Evolutionary conservation across 2,797 vertebrate genomes (phyloP).

Genomic region (Babyrousa celebensis): DNA sequence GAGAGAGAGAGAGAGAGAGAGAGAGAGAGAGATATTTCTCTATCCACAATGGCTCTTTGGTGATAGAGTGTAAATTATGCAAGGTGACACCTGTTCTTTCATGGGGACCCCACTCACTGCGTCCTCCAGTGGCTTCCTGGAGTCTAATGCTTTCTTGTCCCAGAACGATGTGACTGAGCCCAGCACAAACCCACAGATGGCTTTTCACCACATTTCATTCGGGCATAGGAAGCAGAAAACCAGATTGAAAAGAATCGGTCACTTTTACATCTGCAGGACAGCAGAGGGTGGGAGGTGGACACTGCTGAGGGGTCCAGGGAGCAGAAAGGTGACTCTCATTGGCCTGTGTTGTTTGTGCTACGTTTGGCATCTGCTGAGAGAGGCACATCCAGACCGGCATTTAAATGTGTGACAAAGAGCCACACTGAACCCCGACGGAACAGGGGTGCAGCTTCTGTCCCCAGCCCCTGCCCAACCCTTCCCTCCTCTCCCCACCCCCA

Average conservation of each 20-base stretch:
- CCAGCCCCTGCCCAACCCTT: neutral
- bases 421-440: fast-evolving
- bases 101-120: fast-evolving
- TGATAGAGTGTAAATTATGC: neutral
- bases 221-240: neutral
- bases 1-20: too few relatives aligned
- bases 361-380: neutral
- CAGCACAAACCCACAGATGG: neutral
- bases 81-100: neutral
- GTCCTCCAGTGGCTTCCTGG: neutral
- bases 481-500: neutral
- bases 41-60: neutral
- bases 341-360: neutral
- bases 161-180: neutral
- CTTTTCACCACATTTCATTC: neutral
- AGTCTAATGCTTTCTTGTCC: neutral
- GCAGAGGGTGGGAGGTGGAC: neutral
- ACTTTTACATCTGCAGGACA: neutral
- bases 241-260: neutral
- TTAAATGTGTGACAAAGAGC: neutral
- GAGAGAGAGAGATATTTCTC: neutral
- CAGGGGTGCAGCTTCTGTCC: neutral
- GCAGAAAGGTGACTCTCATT: neutral
- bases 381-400: neutral
- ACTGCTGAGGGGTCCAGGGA: neutral